A percentile compares a stretch with the other conserved stretches of the same genome.
Evolutionary conservation across 1,140 invertebrate genomes (phyloP).

Genomic region (Scaptodrosophila lebanonensis): DNA sequence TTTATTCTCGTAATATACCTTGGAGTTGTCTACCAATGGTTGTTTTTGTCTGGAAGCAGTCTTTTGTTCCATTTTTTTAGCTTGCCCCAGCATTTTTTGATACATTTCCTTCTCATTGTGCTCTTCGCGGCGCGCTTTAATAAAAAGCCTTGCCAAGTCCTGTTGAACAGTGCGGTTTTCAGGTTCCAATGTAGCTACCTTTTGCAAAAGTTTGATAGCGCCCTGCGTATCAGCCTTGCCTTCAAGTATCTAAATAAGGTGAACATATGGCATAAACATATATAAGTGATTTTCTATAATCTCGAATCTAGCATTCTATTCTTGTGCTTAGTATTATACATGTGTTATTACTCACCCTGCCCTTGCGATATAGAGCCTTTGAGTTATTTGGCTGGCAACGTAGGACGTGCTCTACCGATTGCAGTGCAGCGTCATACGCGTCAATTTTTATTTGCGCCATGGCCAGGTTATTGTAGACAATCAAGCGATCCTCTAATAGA

Average conservation of each 20-base stretch:
- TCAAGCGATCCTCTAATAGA: conserved; percentile 86
- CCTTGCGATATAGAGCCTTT: conserved; percentile 93
- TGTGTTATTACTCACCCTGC: conserved; percentile 78
- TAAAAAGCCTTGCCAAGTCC: conserved; percentile 80
- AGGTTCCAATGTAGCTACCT: conserved; percentile 81
- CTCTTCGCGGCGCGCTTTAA: conserved; percentile 79
- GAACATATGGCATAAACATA: too few species aligned
- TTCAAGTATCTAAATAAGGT: conserved; percentile 79
- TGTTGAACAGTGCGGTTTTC: conserved; percentile 79
- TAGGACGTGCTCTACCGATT: conserved; percentile 88
- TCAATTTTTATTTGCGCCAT: conserved; percentile 91
- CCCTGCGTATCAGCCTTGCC: conserved; percentile 81
- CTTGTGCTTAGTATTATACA: too few species aligned
- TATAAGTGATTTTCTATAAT: too few species aligned
- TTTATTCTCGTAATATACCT: conserved; percentile 35
- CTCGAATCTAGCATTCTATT: too few species aligned
- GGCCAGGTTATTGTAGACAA: conserved; percentile 93
- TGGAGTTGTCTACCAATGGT: conserved; percentile 61
- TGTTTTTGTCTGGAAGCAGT: conserved; percentile 59
- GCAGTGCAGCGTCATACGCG: conserved; percentile 88
- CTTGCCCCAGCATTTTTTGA: conserved; percentile 82
- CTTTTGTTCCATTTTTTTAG: conserved; percentile 75
- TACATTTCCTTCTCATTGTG: conserved; percentile 81
- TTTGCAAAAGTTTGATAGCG: conserved; percentile 80
- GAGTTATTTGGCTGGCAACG: conserved; percentile 90